A percentile compares a stretch with the other conserved stretches of the same genome.
phyloP scores from a whole-genome alignment of 53 echinoderm and acorn worm species.

The Echinometra lucunter region DNA sequence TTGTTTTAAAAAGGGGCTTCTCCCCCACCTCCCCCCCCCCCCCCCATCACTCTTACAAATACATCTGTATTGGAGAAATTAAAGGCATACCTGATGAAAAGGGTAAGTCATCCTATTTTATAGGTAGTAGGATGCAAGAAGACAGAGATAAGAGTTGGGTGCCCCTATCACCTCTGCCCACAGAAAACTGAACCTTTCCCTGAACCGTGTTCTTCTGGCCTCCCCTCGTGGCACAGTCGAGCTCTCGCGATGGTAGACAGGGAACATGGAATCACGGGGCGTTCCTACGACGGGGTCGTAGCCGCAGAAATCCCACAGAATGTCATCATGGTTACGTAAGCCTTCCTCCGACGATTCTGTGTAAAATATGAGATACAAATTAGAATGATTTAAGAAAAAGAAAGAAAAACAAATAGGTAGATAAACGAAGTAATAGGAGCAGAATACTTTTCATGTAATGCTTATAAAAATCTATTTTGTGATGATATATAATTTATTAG shows the following conservation, averaged over 20 bases:
- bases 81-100: too few relatives aligned
- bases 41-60: too few relatives aligned
- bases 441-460: too few relatives aligned
- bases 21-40: too few relatives aligned
- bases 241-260: slow-evolving; percentile 46
- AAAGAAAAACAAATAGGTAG: too few relatives aligned
- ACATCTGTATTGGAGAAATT: neutral
- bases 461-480: too few relatives aligned
- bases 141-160: slow-evolving; percentile 46
- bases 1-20: too few relatives aligned
- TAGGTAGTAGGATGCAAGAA: slow-evolving; percentile 26
- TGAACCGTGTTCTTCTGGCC: slow-evolving; percentile 17
- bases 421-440: too few relatives aligned
- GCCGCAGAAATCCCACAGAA: slow-evolving; percentile 38
- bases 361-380: too few relatives aligned
- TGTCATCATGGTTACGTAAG: neutral
- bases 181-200: slow-evolving; percentile 44
- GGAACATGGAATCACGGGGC: slow-evolving; percentile 62
- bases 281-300: slow-evolving; percentile 60
- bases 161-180: slow-evolving; percentile 20
- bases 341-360: neutral
- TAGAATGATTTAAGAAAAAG: too few relatives aligned
- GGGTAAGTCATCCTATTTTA: neutral
- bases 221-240: slow-evolving; percentile 40
- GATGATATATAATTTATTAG: too few relatives aligned